Percentiles rank a stretch among this genome's conserved stretches.
These are phyloP conservation scores for Drosophila pullipes DNA, from an alignment of 2,888 invertebrate species.

Conservation along the genomic window DNA sequence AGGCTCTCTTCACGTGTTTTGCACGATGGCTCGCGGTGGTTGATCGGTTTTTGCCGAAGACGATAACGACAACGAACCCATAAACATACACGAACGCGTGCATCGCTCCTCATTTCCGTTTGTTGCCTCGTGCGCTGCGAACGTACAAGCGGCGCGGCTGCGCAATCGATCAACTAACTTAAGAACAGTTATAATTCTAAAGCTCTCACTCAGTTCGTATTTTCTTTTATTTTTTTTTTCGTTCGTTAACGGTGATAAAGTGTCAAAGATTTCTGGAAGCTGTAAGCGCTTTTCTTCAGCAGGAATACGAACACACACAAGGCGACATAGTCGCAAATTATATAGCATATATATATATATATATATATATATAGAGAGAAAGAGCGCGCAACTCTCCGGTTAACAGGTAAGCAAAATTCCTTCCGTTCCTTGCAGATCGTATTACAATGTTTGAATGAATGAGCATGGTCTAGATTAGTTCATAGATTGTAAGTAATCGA, in stretches of 20 bases:
- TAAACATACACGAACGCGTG: slow-evolving; percentile 39
- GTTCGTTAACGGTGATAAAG: slow-evolving; percentile 28
- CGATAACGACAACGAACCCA: slow-evolving; percentile 40
- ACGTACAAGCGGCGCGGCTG: slow-evolving; percentile 48
- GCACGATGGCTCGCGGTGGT: slow-evolving; percentile 34
- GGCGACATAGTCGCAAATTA: slow-evolving; percentile 64
- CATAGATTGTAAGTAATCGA: slow-evolving; percentile 40
- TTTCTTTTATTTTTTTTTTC: slow-evolving; percentile 11
- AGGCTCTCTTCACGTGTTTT: not conserved
- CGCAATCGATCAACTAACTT: not conserved
- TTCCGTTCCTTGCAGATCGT: slow-evolving; percentile 10
- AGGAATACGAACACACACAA: slow-evolving; percentile 2
- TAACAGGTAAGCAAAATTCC: slow-evolving; percentile 43
- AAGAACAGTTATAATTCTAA: not conserved
- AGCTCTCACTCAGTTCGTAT: not conserved
- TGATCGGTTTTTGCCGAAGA: slow-evolving; percentile 35
- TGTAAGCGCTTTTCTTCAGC: slow-evolving; percentile 2
- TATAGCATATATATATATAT: not conserved
- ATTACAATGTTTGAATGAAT: not conserved
- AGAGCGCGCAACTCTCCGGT: slow-evolving; percentile 9
- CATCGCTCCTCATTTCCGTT: slow-evolving; percentile 71
- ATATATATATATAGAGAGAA: not conserved
- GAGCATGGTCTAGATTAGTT: slow-evolving; percentile 4
- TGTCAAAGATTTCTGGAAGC: slow-evolving; percentile 11
- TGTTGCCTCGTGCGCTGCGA: slow-evolving; percentile 67